Conservation (phyloP, 2,888 invertebrate species). For the Drymonia ruficornis region DNA sequence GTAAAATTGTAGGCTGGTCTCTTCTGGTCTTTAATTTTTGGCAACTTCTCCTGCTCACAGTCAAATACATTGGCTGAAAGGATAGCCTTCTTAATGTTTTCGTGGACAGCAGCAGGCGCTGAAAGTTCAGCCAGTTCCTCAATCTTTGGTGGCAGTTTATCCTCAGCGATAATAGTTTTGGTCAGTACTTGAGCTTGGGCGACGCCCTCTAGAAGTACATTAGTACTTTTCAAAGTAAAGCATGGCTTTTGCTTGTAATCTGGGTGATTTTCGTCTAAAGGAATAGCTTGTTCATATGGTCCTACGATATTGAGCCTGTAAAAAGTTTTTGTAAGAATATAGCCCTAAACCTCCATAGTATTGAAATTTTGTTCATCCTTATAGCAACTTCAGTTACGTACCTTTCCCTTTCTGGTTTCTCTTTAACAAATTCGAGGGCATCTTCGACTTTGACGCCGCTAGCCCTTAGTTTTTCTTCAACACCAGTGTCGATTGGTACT, state of each 20-base stretch:
- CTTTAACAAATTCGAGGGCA: conserved; percentile 84
- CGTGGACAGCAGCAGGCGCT: conserved; percentile 80
- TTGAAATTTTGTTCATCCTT: background rate
- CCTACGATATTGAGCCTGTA: conserved; percentile 75
- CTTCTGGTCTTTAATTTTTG: conserved; percentile 88
- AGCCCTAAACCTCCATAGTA: no score
- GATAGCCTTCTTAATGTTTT: conserved; percentile 86
- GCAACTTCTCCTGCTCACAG: conserved; percentile 91
- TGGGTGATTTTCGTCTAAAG: conserved; percentile 86
- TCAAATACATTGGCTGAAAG: conserved; percentile 89
- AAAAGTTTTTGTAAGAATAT: conserved; percentile 17
- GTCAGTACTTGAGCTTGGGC: conserved; percentile 92
- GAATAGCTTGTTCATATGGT: conserved; percentile 61
- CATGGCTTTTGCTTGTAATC: conserved; percentile 87
- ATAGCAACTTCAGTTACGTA: conserved; percentile 30
- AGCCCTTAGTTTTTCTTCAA: conserved; percentile 80
- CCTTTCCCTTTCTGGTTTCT: conserved; percentile 65
- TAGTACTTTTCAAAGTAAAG: conserved; percentile 84
- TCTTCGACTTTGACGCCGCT: conserved; percentile 86
- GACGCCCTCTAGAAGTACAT: conserved; percentile 89
- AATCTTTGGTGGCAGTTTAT: conserved; percentile 86
- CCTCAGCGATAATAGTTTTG: conserved; percentile 88
- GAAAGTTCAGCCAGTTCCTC: conserved; percentile 79
- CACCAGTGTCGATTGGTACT: conserved; percentile 80
- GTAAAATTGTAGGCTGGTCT: conserved; percentile 90